These are phyloP conservation scores for Argynnis bischoffii DNA, from an alignment of 2,888 invertebrate species.

Conservation along the genomic window DNA sequence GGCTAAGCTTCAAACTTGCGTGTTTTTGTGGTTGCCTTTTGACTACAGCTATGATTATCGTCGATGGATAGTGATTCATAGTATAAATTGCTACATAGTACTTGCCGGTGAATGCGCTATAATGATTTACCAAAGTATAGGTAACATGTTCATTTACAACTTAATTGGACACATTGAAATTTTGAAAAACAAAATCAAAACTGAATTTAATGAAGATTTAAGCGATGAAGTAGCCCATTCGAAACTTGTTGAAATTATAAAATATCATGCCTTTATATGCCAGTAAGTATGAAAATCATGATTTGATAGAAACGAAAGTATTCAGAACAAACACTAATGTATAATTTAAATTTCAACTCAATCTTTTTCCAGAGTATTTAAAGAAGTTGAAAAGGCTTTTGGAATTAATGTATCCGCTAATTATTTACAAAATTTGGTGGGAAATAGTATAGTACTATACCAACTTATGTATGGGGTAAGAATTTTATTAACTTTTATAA, in stretches of 20 bases:
- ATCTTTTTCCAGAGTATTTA: constrained; percentile 42
- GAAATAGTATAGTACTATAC: constrained; percentile 53
- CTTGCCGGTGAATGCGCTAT: constrained; percentile 39
- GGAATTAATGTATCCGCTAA: constrained; percentile 50
- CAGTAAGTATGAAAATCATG: constrained; percentile 42
- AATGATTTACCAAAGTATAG: constrained; percentile 45
- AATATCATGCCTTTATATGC: constrained; percentile 50
- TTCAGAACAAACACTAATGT: background rate
- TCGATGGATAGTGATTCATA: constrained; percentile 46
- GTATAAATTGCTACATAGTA: constrained; percentile 41
- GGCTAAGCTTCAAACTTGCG: constrained; percentile 46
- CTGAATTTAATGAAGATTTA: constrained; percentile 36
- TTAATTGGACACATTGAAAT: constrained; percentile 52
- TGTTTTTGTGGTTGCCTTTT: constrained; percentile 52
- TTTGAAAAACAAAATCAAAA: constrained; percentile 47
- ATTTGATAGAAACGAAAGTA: background rate
- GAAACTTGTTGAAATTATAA: constrained; percentile 45
- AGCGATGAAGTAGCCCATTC: constrained; percentile 42
- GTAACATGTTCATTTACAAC: constrained; percentile 49
- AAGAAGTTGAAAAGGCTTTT: constrained; percentile 49
- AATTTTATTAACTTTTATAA: background rate
- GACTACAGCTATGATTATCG: constrained; percentile 50
- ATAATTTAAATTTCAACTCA: background rate
- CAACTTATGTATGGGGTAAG: constrained; percentile 53
- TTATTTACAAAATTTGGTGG: constrained; percentile 53